Percentiles rank a stretch among this genome's conserved stretches.
Conservation (phyloP, 2,888 invertebrate species). For the Caenorhabditis plicata region DNA sequence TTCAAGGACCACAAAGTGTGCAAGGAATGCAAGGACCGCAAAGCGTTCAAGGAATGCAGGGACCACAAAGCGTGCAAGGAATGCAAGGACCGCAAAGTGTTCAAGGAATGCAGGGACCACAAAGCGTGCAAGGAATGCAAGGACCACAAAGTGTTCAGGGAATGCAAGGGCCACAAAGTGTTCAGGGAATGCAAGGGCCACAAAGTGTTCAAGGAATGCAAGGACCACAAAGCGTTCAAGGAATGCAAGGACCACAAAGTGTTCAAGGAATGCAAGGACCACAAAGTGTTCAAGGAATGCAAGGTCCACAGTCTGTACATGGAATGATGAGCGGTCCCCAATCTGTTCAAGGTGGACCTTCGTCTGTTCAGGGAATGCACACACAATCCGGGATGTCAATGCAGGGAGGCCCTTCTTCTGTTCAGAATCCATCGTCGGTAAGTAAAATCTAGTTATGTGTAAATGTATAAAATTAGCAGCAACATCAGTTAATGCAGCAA, state of each 20-base stretch:
- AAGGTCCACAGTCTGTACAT: constrained; percentile 10
- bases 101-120: constrained; percentile 11
- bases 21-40: constrained; percentile 14
- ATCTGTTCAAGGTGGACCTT: constrained; percentile 10
- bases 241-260: neutral
- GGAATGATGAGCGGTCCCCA: constrained; percentile 7
- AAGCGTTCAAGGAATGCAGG: neutral
- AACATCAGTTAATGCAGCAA: constrained; percentile 14
- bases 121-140: constrained; percentile 1
- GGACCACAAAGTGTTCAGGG: too few relatives aligned
- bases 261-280: constrained; percentile 4
- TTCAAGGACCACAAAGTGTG: neutral
- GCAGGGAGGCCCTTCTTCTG: neutral
- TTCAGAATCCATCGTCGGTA: neutral
- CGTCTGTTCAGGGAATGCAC: neutral
- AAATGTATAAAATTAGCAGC: too few relatives aligned
- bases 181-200: neutral
- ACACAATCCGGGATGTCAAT: neutral
- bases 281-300: constrained; percentile 2
- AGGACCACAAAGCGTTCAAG: constrained; percentile 9
- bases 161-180: constrained; percentile 7
- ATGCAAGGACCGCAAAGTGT: constrained; percentile 3
- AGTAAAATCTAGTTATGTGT: too few relatives aligned
- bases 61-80: constrained; percentile 1
- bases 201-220: too few relatives aligned